A percentile compares a stretch with the other conserved stretches of the same genome.
These are phyloP conservation scores for Papio anubis DNA, from an alignment of 2,113 vertebrate species.

Conservation along the genomic window DNA sequence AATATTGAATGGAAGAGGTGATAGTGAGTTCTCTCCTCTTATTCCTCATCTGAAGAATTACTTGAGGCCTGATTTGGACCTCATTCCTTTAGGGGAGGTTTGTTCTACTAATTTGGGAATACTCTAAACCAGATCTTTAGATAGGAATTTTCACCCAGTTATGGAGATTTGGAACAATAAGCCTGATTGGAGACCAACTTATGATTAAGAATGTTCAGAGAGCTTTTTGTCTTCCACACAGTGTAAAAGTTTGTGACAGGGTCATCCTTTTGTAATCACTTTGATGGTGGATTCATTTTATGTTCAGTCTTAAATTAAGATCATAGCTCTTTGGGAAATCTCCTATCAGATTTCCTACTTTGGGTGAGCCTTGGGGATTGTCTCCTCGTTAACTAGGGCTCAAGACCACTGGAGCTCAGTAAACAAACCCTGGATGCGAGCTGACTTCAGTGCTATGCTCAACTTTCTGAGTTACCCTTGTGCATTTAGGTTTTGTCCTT, in stretches of 20 bases:
- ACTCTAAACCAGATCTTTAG: neutral
- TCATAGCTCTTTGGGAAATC: neutral
- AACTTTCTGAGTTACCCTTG: neutral
- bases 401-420: neutral
- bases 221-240: neutral
- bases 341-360: neutral
- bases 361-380: neutral
- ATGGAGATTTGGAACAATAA: neutral
- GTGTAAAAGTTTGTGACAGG: neutral
- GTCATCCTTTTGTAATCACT: neutral
- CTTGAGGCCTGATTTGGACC: neutral
- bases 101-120: neutral
- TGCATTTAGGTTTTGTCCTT: neutral
- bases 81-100: neutral
- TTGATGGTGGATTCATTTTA: neutral
- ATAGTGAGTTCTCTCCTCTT: neutral
- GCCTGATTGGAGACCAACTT: neutral
- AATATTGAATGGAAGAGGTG: neutral
- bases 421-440: neutral
- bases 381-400: neutral
- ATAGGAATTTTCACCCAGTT: neutral
- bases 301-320: neutral
- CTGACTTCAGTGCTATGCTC: neutral
- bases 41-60: neutral
- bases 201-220: neutral